Evolutionary conservation across 2,888 invertebrate genomes (phyloP).

Genomic region (Chrysolina americana): DNA sequence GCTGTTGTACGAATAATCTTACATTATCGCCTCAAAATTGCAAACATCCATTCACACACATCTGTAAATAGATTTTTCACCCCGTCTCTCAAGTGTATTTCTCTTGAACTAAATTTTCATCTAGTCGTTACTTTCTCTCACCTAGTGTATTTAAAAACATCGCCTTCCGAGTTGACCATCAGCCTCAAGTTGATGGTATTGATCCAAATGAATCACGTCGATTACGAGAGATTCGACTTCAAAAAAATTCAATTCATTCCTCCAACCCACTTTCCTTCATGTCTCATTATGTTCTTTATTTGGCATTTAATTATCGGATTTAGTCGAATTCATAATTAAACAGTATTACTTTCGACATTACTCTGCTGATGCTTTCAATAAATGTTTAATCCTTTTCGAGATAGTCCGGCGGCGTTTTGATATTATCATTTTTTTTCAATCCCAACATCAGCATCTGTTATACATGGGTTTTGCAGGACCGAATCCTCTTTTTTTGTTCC

Average conservation of each 20-base stretch:
- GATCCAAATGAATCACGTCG: conserved; percentile 17
- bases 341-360: neutral
- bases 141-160: neutral
- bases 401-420: neutral
- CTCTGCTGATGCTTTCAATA: neutral
- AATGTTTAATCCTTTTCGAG: neutral
- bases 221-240: conserved; percentile 13
- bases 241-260: conserved; percentile 18
- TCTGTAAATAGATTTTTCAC: too few species aligned
- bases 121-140: neutral
- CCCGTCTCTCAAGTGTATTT: too few species aligned
- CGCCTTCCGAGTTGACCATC: neutral
- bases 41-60: too few species aligned
- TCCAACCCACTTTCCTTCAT: conserved; percentile 23
- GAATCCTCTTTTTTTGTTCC: neutral
- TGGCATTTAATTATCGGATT: conserved; percentile 20
- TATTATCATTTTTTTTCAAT: neutral
- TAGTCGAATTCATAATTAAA: conserved; percentile 6
- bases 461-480: neutral
- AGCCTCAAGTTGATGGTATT: conserved; percentile 1
- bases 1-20: too few species aligned
- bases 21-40: too few species aligned
- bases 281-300: conserved; percentile 14
- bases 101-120: too few species aligned
- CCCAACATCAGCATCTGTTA: neutral